phyloP scores from a whole-genome alignment of 2,797 vertebrate genomes.

The Scleropages formosus region DNA sequence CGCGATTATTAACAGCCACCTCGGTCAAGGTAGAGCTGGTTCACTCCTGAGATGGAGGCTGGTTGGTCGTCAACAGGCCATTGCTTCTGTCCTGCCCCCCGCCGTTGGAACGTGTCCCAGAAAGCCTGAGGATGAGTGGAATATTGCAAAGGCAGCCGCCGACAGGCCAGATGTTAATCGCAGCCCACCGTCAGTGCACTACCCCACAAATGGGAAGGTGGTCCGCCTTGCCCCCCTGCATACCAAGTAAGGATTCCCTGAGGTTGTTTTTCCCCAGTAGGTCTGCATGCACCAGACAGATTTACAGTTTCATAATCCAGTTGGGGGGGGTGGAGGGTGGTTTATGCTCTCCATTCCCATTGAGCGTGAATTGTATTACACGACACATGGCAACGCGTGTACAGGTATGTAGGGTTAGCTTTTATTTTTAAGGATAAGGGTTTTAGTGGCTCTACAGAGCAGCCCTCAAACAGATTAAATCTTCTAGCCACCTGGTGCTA shows the following conservation, averaged over 20 bases:
- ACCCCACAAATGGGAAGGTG: neutral
- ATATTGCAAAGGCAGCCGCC: neutral
- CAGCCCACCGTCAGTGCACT: neutral
- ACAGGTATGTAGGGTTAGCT: neutral
- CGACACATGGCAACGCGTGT: neutral
- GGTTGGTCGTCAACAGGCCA: conserved; percentile 5
- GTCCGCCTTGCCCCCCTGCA: neutral
- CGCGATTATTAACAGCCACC: conserved; percentile 35
- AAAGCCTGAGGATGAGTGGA: neutral
- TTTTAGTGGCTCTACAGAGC: neutral
- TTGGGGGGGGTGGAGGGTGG: neutral
- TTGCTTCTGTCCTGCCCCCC: conserved; percentile 11
- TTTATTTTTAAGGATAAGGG: neutral
- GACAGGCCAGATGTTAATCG: conserved; percentile 3
- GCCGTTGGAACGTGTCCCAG: conserved; percentile 15
- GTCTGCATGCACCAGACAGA: neutral
- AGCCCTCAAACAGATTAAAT: neutral
- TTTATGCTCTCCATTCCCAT: neutral
- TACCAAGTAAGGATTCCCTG: too few species aligned
- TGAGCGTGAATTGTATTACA: neutral
- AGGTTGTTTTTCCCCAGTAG: neutral
- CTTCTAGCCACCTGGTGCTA: conserved; percentile 17
- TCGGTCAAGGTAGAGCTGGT: conserved; percentile 32
- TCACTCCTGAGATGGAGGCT: conserved; percentile 19
- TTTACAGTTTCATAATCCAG: conserved; percentile 1